A percentile compares a stretch with the other conserved stretches of the same genome.
These are phyloP conservation scores for Phragmatobia fuliginosa DNA, from an alignment of 2,888 invertebrate species.

Conservation along the genomic window DNA sequence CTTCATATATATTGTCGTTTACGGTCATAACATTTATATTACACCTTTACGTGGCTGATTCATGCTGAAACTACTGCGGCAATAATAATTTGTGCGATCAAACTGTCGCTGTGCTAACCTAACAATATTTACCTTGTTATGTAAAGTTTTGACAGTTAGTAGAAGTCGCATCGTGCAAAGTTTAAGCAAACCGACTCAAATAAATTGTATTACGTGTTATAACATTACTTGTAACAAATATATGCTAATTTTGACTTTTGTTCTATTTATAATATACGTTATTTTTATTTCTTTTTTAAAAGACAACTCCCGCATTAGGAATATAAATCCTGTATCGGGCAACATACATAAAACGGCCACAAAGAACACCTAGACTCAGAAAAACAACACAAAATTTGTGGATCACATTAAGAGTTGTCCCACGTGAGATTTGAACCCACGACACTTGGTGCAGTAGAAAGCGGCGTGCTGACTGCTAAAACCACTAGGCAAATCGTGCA, in stretches of 20 bases:
- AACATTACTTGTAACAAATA: slow-evolving; percentile 39
- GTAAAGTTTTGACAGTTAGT: slow-evolving; percentile 64
- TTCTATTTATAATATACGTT: neutral
- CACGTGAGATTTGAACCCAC: too few species aligned
- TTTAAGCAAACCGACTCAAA: slow-evolving; percentile 59
- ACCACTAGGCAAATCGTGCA: too few species aligned
- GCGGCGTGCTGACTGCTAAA: too few species aligned
- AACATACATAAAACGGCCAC: too few species aligned
- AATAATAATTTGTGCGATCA: slow-evolving; percentile 34
- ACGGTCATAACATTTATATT: neutral
- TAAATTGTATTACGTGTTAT: slow-evolving; percentile 55
- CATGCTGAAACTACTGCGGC: slow-evolving; percentile 14
- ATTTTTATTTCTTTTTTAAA: too few species aligned
- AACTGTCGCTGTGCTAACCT: slow-evolving; percentile 56
- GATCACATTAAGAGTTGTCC: too few species aligned
- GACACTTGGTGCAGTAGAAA: too few species aligned
- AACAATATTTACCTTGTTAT: slow-evolving; percentile 73
- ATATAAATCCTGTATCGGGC: too few species aligned
- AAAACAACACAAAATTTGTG: too few species aligned
- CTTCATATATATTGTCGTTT: neutral
- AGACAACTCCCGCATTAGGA: too few species aligned
- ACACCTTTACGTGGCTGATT: neutral
- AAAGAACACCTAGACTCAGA: too few species aligned
- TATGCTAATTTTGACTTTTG: slow-evolving; percentile 26
- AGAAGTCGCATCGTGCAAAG: slow-evolving; percentile 57